Conservation (phyloP, 2,888 invertebrate species). For the Volucella inanis region DNA sequence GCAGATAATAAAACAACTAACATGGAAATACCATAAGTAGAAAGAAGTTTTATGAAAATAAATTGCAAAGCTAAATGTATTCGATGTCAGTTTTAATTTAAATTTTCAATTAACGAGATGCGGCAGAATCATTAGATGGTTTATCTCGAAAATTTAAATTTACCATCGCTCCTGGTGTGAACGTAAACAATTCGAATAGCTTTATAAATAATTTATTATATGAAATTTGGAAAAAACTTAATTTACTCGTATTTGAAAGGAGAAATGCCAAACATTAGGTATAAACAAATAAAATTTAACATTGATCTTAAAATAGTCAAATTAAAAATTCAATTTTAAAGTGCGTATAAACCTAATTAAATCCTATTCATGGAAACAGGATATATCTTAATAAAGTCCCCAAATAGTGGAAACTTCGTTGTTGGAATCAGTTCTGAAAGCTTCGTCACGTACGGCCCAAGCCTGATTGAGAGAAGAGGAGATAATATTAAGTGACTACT, state of each 20-base stretch:
- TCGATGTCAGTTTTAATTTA: slow-evolving; percentile 54
- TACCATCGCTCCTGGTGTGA: background rate
- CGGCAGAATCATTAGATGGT: slow-evolving; percentile 12
- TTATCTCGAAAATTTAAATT: slow-evolving; percentile 28
- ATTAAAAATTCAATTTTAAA: slow-evolving; percentile 1
- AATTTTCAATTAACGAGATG: slow-evolving; percentile 56
- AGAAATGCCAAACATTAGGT: no score
- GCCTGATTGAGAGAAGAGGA: no score
- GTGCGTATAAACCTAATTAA: background rate
- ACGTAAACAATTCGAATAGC: background rate
- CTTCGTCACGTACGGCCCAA: no score
- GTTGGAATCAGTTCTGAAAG: no score
- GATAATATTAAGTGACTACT: no score
- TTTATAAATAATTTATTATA: slow-evolving; percentile 2
- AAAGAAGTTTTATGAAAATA: slow-evolving; percentile 45
- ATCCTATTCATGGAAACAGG: no score
- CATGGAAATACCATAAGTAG: background rate
- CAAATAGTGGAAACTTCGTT: no score
- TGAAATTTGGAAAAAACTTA: background rate
- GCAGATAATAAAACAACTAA: background rate
- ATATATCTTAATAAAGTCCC: no score
- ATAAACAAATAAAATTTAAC: no score
- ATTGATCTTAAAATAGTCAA: no score
- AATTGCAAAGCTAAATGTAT: slow-evolving; percentile 50
- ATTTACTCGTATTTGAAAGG: background rate